phyloP scores from a whole-genome alignment of 2,797 vertebrate genomes.

The Crenuchus spilurus region DNA sequence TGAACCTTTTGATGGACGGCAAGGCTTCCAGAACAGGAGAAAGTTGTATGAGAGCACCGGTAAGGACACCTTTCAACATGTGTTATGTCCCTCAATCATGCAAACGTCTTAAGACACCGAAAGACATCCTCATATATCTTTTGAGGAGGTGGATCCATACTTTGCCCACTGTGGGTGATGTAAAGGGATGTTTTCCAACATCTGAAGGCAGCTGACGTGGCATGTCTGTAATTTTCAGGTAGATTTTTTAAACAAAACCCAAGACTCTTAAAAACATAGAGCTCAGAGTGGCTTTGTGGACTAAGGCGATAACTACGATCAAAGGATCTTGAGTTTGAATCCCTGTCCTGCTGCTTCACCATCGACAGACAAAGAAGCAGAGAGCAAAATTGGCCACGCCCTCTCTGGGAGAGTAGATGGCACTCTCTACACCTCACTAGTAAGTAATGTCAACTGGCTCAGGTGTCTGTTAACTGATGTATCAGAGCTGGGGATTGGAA shows the following conservation, averaged over 20 bases:
- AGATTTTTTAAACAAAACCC: not conserved
- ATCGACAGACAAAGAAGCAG: too few species aligned
- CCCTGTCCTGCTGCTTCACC: too few species aligned
- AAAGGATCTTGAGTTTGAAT: too few species aligned
- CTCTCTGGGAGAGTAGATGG: too few species aligned
- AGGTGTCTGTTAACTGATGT: too few species aligned
- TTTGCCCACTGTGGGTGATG: not conserved
- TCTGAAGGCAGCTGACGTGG: not conserved
- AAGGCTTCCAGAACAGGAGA: not conserved
- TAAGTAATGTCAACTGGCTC: too few species aligned
- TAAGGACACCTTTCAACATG: not conserved
- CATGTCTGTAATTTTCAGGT: not conserved
- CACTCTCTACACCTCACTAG: too few species aligned
- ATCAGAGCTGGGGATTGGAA: too few species aligned
- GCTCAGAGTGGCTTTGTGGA: too few species aligned
- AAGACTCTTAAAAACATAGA: not conserved
- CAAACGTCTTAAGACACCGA: not conserved
- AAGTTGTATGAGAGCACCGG: slow-evolving; percentile 12
- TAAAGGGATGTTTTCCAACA: not conserved
- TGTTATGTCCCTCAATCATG: not conserved
- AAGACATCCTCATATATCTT: slow-evolving; percentile 1
- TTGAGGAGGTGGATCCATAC: not conserved
- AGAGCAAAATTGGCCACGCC: too few species aligned
- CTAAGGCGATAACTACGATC: too few species aligned
- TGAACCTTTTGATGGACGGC: slow-evolving; percentile 18